phyloP scores from a whole-genome alignment of 1,140 invertebrate species.

The Dendroctonus ponderosae region DNA sequence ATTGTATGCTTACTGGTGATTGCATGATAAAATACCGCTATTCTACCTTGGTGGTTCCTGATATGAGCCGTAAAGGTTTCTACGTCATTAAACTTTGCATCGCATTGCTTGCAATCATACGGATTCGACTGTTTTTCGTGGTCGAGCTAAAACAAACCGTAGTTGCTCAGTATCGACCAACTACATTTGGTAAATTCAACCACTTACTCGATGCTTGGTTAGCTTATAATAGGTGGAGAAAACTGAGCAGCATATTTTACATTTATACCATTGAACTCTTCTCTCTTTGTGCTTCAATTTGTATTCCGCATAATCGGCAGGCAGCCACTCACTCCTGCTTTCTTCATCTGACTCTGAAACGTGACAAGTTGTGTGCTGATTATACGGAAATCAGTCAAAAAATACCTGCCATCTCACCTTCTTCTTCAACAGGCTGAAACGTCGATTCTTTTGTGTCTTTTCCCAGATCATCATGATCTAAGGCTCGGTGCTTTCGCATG shows the following conservation, averaged over 20 bases:
- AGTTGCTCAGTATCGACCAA: not conserved
- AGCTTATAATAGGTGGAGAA: conserved; percentile 38
- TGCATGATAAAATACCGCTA: not conserved
- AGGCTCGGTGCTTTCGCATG: conserved; percentile 23
- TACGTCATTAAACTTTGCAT: conserved; percentile 30
- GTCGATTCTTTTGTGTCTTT: conserved; percentile 17
- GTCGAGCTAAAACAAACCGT: conserved; percentile 18
- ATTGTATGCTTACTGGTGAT: not conserved
- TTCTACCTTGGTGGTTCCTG: conserved; percentile 39
- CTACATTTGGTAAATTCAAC: not conserved
- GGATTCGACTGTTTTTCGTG: conserved; percentile 29
- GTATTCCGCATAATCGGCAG: conserved; percentile 38
- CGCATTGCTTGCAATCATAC: conserved; percentile 38
- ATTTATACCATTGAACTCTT: conserved; percentile 31
- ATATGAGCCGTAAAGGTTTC: conserved; percentile 40
- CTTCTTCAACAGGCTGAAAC: not conserved
- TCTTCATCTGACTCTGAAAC: conserved; percentile 30
- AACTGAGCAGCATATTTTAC: conserved; percentile 37
- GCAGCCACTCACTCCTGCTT: conserved; percentile 36
- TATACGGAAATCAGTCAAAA: not conserved
- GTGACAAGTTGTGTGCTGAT: not conserved
- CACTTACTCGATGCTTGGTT: conserved; percentile 34
- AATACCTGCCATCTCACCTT: conserved; percentile 1
- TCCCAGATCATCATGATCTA: conserved; percentile 21
- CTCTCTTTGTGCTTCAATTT: conserved; percentile 37